Percentiles rank a stretch among this genome's conserved stretches.
Conservation (phyloP, 2,888 invertebrate species). For the Stenoptilia bipunctidactyla region DNA sequence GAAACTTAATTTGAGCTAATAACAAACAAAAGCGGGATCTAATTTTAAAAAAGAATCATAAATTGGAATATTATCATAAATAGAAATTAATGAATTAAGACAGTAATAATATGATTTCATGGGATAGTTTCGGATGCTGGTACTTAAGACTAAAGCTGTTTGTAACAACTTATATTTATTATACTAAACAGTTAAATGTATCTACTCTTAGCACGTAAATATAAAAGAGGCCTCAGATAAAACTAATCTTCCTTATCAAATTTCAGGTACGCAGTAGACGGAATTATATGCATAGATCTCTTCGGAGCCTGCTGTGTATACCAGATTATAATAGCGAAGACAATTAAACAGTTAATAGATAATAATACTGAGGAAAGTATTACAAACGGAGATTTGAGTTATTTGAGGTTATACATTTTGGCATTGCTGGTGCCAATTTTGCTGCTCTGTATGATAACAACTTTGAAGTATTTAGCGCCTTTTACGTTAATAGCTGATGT, state of each 20-base stretch:
- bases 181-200: too few relatives aligned
- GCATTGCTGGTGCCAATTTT: conserved; percentile 40
- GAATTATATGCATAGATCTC: conserved; percentile 47
- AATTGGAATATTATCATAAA: too few relatives aligned
- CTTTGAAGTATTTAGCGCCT: conserved; percentile 53
- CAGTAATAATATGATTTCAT: too few relatives aligned
- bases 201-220: too few relatives aligned
- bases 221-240: too few relatives aligned
- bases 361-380: conserved; percentile 18
- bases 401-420: conserved; percentile 41
- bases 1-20: too few relatives aligned
- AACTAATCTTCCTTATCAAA: neutral
- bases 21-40: too few relatives aligned
- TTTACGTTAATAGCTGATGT: conserved; percentile 49
- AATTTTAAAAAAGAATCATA: too few relatives aligned
- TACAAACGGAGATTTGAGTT: conserved; percentile 22
- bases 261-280: conserved; percentile 42
- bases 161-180: too few relatives aligned
- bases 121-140: too few relatives aligned
- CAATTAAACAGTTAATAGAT: conserved; percentile 41
- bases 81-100: too few relatives aligned
- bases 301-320: conserved; percentile 61
- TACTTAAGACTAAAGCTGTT: too few relatives aligned
- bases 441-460: conserved; percentile 56
- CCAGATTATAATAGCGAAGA: conserved; percentile 56